These are phyloP conservation scores for Bradypodion pumilum DNA, from an alignment of 2,797 vertebrate species.

Conservation along the genomic window DNA sequence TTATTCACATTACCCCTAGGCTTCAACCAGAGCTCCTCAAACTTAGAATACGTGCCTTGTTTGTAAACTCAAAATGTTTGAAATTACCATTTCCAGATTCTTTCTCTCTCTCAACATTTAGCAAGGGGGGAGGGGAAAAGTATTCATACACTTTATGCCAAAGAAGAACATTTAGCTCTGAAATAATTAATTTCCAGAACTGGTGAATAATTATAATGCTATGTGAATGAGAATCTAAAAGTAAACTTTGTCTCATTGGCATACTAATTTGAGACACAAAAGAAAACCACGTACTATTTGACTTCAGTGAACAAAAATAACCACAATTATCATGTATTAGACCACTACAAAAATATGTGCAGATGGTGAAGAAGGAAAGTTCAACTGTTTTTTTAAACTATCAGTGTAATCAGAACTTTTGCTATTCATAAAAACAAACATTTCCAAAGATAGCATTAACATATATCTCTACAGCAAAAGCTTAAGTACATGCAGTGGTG, in stretches of 20 bases:
- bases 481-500: no score
- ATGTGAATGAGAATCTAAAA: constrained; percentile 30
- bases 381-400: not conserved
- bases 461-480: no score
- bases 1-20: not conserved
- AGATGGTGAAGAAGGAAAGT: constrained; percentile 4
- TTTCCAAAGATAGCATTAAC: not conserved
- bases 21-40: not conserved
- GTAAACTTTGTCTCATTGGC: constrained; percentile 2
- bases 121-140: not conserved
- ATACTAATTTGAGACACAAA: constrained; percentile 21
- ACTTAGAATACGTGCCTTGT: not conserved
- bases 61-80: not conserved
- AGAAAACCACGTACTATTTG: not conserved
- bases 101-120: not conserved
- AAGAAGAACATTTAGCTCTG: not conserved
- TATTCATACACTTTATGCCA: not conserved
- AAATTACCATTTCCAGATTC: not conserved
- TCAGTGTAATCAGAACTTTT: not conserved
- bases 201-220: not conserved
- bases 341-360: constrained; percentile 3
- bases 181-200: constrained; percentile 7
- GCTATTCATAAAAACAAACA: not conserved
- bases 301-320: constrained; percentile 8
- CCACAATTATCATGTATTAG: not conserved